Base-by-base conservation (phyloP, 2,113 vertebrate species). In the Ariopsis seemanni region DNA sequence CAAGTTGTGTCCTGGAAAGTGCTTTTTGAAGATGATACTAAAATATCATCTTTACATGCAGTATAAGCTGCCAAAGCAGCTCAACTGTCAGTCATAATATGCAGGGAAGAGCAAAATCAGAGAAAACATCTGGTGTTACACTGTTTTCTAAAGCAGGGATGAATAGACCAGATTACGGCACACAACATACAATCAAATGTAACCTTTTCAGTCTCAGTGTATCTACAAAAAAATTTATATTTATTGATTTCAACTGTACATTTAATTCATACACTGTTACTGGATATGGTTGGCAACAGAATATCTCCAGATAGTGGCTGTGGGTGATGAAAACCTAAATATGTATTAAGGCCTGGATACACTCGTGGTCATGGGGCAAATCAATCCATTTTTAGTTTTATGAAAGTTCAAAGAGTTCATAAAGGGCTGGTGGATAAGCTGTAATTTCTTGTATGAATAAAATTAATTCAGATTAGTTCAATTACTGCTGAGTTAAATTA, bases 261-360 rank as follows among this genome's bases (percentile, higher is more conserved):
- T 93, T 92, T 93, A 63, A 87, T 93, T 91, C 91, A 94, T 95
- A 96, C 94, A 95, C 93, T 93, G 94, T 92, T 92, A 95, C 53
- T 80, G 90, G 89, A 93, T 92, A 92, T 91, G 91, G 90, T 94
- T 92, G 93, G 94, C 91, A 94, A 90, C 91, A 91, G 92, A 92
- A 88, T 93, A 89, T 82, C 87, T 93, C 84, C 89, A 90, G 89
- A 88, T 92, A 91, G 90, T 90, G 91, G 91, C 86, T 92, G 82
- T 85, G 85, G 90, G 91, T 83, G 85, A 89, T 88, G 89, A 55
- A 1, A 81, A 90, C 85, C 82, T 82, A 90, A 48, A 71, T 15
- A 6, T 82, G 18, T 18, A 69, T 63, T 63, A 83, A 63, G 58
- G n/a, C 69, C 86, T 78, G 71, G 55, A 84, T 69, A 69, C 52